These are phyloP conservation scores for Caenorhabditis sp. DNA, from an alignment of 2,888 invertebrate species.

Conservation along the genomic window DNA sequence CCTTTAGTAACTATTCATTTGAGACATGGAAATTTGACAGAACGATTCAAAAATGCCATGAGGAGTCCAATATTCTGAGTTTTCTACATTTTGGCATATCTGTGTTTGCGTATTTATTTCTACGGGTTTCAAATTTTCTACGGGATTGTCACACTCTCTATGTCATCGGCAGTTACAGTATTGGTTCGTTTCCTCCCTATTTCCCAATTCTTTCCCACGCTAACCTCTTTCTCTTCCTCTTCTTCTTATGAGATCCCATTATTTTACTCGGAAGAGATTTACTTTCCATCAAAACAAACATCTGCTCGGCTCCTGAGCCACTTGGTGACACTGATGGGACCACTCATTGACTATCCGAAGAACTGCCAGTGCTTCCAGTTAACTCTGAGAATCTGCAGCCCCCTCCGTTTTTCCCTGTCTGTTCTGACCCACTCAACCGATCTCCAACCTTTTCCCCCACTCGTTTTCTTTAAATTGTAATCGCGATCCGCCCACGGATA, in stretches of 20 bases:
- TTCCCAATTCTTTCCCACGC: neutral
- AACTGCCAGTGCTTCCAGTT: too few species aligned
- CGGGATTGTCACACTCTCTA: too few species aligned
- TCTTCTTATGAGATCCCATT: neutral
- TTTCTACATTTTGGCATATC: too few species aligned
- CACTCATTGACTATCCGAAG: neutral
- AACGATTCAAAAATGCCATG: too few species aligned
- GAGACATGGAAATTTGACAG: too few species aligned
- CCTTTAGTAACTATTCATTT: too few species aligned
- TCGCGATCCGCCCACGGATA: constrained; percentile 26
- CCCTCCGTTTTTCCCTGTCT: neutral
- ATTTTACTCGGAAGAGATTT: constrained; percentile 27
- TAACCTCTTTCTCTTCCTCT: neutral
- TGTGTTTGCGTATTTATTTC: too few species aligned
- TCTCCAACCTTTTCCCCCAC: constrained; percentile 38
- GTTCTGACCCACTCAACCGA: neutral
- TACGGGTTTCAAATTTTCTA: too few species aligned
- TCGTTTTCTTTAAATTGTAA: constrained; percentile 43
- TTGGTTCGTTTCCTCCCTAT: too few species aligned
- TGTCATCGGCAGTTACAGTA: too few species aligned
- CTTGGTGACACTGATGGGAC: too few species aligned
- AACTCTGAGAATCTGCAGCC: neutral
- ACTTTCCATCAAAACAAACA: constrained; percentile 43
- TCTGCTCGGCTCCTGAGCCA: constrained; percentile 81
- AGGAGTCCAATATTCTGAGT: too few species aligned